Percentiles rank a stretch among this genome's conserved stretches.
These are phyloP conservation scores for Rhombomys opimus DNA, from an alignment of 2,113 vertebrate species.

Conservation along the genomic window DNA sequence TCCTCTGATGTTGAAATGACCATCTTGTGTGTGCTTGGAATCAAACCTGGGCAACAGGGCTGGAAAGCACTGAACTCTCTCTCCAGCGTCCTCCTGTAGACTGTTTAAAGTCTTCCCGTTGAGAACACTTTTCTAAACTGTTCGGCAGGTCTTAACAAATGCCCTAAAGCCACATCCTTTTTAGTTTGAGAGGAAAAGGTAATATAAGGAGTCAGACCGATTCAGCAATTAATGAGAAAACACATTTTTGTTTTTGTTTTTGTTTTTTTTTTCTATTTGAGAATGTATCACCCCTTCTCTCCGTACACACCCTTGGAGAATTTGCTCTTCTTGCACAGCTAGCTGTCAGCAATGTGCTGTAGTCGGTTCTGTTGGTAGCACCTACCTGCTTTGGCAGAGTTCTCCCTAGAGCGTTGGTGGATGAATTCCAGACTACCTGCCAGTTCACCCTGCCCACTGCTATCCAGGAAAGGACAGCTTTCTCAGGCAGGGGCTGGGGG, in stretches of 20 bases:
- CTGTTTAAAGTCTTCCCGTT: conserved; percentile 13
- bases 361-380: background rate
- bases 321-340: background rate
- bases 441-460: background rate
- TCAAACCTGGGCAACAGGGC: background rate
- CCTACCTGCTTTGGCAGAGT: background rate
- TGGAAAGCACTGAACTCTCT: background rate
- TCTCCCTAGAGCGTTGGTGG: background rate
- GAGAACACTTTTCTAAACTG: conserved; percentile 35
- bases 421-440: background rate
- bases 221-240: conserved; percentile 43
- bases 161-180: background rate
- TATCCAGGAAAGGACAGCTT: background rate
- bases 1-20: background rate
- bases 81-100: background rate
- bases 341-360: background rate
- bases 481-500: background rate
- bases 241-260: background rate
- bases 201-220: background rate
- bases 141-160: background rate
- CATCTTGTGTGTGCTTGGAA: background rate
- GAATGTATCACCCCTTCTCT: background rate
- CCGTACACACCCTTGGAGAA: background rate
- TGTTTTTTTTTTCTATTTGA: background rate
- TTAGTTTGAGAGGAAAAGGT: background rate